phyloP scores from a whole-genome alignment of 1,140 invertebrate genomes.

The Fragariocoptes setiger region DNA sequence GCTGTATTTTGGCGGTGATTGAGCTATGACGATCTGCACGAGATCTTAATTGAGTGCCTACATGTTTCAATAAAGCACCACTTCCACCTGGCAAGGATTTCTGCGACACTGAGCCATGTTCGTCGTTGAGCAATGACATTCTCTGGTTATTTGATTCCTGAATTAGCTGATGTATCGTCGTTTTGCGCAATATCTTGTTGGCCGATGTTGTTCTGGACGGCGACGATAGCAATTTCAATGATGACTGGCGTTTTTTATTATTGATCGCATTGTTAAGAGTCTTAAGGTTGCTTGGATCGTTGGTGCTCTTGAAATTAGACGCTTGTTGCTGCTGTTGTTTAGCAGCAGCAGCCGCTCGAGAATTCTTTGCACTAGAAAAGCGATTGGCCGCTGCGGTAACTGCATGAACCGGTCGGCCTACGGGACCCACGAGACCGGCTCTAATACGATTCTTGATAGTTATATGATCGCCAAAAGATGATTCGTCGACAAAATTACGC shows the following conservation, averaged over 20 bases:
- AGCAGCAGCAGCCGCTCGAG: no score
- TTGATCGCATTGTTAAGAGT: no score
- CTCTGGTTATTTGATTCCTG: slow-evolving; percentile 60
- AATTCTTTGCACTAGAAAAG: background rate
- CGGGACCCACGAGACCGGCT: slow-evolving; percentile 9
- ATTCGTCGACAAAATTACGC: slow-evolving; percentile 61
- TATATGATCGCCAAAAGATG: background rate
- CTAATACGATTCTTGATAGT: slow-evolving; percentile 2
- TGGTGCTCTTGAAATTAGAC: background rate
- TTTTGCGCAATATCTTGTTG: slow-evolving; percentile 5
- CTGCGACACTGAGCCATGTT: slow-evolving; percentile 35
- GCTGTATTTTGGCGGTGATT: slow-evolving; percentile 38
- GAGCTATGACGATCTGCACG: slow-evolving; percentile 18
- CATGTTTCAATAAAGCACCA: background rate
- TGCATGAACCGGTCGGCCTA: background rate
- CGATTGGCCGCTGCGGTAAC: background rate
- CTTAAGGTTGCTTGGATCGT: background rate
- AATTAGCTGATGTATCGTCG: slow-evolving; percentile 6
- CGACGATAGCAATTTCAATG: slow-evolving; percentile 30
- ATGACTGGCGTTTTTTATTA: slow-evolving; percentile 19
- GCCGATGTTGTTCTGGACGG: slow-evolving; percentile 11
- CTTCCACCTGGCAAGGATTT: slow-evolving; percentile 45
- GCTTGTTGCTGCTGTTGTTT: background rate
- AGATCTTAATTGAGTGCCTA: background rate
- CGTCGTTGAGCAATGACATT: slow-evolving; percentile 34